Percentiles rank a stretch among this genome's conserved stretches.
phyloP scores from a whole-genome alignment of 2,113 vertebrate genomes.

The Willisornis vidua region DNA sequence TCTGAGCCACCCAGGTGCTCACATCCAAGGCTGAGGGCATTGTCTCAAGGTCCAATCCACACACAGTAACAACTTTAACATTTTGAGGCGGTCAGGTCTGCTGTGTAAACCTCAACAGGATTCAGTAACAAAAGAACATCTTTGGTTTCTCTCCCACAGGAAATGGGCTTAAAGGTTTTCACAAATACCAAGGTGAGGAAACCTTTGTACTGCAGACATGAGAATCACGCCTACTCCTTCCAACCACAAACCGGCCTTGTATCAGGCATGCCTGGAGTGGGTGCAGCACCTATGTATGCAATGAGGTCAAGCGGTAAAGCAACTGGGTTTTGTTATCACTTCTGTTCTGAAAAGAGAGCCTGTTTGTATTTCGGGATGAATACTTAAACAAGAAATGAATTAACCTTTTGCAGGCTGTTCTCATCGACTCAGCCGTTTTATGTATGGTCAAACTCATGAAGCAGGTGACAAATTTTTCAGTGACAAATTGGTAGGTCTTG shows the following conservation, averaged over 20 bases:
- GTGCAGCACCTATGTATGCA: background rate
- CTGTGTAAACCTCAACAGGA: background rate
- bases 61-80: background rate
- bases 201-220: background rate
- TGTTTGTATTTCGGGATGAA: background rate
- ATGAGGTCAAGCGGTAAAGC: background rate
- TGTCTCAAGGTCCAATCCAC: background rate
- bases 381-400: background rate
- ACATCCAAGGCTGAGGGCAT: background rate
- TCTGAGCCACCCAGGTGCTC: background rate
- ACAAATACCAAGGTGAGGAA: slow-evolving; percentile 60
- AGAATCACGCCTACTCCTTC: fast-evolving
- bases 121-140: background rate
- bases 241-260: fast-evolving
- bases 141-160: slow-evolving; percentile 21
- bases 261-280: fast-evolving
- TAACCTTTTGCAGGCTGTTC: background rate
- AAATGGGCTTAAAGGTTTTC: slow-evolving; percentile 66
- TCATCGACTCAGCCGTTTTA: background rate
- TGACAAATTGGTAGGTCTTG: background rate
- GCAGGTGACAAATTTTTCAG: background rate
- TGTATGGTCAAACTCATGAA: background rate
- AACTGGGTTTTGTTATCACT: background rate
- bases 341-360: background rate
- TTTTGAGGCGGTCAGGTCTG: background rate